Evolutionary conservation across 2,797 vertebrate species (phyloP).

Genomic region (Chloroceryle amazona): DNA sequence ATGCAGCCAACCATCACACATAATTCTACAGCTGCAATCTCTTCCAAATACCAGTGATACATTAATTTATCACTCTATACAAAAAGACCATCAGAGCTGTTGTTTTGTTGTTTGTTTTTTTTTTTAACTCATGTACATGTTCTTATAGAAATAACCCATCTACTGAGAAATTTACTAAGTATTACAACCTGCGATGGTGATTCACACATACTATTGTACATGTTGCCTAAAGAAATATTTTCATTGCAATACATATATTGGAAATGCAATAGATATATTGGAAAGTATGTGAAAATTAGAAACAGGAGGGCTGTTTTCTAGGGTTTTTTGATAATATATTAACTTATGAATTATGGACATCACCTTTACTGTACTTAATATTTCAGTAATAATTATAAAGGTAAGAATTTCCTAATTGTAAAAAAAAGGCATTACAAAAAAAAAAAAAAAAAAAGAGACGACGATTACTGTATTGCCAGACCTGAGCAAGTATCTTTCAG

Average conservation of each 20-base stretch:
- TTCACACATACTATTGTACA: background rate
- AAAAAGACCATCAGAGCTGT: background rate
- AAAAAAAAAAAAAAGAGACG: background rate
- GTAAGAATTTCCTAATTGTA: background rate
- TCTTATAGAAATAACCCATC: background rate
- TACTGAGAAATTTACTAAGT: background rate
- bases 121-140: background rate
- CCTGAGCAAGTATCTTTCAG: background rate
- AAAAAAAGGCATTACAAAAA: background rate
- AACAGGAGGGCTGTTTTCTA: background rate
- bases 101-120: background rate
- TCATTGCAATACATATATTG: background rate
- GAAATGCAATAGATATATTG: background rate
- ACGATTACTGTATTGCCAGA: background rate
- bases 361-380: background rate
- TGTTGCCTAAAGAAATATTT: background rate
- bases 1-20: background rate
- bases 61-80: background rate
- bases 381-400: background rate
- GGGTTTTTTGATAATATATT: rapidly evolving
- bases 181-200: background rate
- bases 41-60: background rate
- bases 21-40: background rate
- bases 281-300: background rate
- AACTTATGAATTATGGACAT: background rate